Evolutionary conservation across 1,140 invertebrate genomes (phyloP), one percentile per base, ranked within the genome.

Genomic region (Drosophila nasuta): DNA sequence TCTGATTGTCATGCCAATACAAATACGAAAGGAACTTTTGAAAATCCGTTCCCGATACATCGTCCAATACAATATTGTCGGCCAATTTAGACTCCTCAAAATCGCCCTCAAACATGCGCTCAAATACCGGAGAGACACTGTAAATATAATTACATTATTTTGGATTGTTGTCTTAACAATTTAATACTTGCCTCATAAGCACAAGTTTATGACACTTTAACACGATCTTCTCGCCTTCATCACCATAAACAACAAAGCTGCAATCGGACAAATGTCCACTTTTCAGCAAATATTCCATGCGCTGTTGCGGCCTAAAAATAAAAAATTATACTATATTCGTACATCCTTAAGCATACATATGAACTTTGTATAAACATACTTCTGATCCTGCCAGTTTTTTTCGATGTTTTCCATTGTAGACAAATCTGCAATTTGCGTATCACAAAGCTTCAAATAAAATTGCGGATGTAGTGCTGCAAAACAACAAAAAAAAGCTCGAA

Each of bases 191-290:
- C 71, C 38, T 73, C 54, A 79, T 79, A 2, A 79, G 70, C 5
- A 79, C 48, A 57, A 79, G 77, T 38, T 79, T 79, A 8, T 79
- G 77, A 8, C 69, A 79, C 8, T 77, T 69, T 2, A 79, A 20
- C 0, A 48, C 15, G 2, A 77, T 45, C 41, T 64, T 73, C 11
- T 79, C 3, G 0, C 60, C 75, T 5, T 65, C 49, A 1, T 74
- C 69, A 11, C 48, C 59, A 15, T 13, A 77, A 1, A 77, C 69
- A 1, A 77, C 13, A 13, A 79, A 79, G 11, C 77, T 79, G 38
- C 77, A 79, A 38, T 79, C 77, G 8, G 77, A 77, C 28, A 79
- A 35, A 30, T 77, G 75, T 3, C 77, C 77, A 2, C 69, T 69
- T 1, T 30, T 65, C 1, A 79, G 38, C 28, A 79, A 69, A 59